Base-by-base conservation (phyloP, 1,140 invertebrate genomes). In the Drosophila oshimai region DNA sequence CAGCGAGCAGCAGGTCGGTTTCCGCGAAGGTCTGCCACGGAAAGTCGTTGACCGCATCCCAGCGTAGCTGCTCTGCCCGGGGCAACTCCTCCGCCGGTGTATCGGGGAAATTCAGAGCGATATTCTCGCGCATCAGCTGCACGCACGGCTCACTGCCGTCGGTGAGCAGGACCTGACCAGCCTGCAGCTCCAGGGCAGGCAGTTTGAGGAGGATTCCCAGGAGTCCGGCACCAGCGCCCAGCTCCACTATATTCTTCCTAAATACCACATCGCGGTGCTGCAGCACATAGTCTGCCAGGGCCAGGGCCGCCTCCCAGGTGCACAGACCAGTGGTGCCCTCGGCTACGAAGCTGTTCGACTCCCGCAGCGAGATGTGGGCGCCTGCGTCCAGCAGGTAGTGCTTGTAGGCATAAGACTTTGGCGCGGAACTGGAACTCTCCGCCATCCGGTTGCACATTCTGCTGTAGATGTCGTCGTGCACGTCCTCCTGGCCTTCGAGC, bases 301-400 rank as follows among this genome's bases (percentile, higher is more conserved):
- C 88, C 22, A 91, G 24, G 0, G 90, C 81, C 3, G 90, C 90
- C 45, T 90, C 86, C 90, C 90, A 91, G 7, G 81, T 90, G 47
- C 90, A 91, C 6, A 91, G 46, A 1, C 90, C 90, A 0, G 90
- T 91, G 15, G 90, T 91, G 24, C 90, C 90, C 26, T 90, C 83
- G 42, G 53, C 57, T 0, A 91, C 89, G 31, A 90, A 91, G 50
- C 88, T 89, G 1, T 57, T 91, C 7, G 74, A 89, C 17, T 91
- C 90, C 2, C 74, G 74, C 4, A 91, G 18, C 4, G 79, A 77
- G 5, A 91, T 69, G 0, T 55, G 36, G 7, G 53, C 34, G 0
- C 61, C 54, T 0, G 69, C 24, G 15, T 54, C 42, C 5, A 91
- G 39, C 4, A 81, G 9, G 26, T 91, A 91, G 36, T 91, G 90